Evolutionary conservation across 2,888 invertebrate genomes (phyloP).

Genomic region (Cerastoderma edule): DNA sequence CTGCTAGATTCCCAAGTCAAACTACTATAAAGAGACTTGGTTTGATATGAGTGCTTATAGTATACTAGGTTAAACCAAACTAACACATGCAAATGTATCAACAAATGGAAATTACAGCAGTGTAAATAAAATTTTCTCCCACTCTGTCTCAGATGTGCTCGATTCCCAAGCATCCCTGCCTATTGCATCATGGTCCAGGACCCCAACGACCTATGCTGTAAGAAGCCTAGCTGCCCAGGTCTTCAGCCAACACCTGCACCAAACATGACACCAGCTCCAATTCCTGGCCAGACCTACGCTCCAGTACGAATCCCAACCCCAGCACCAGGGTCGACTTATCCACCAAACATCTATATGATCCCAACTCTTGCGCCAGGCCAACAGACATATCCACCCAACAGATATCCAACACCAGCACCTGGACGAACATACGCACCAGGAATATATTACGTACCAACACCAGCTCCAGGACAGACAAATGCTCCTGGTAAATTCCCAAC

Average conservation of each 20-base stretch:
- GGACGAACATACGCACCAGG: slow-evolving; percentile 17
- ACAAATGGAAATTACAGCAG: too few relatives aligned
- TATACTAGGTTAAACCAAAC: too few relatives aligned
- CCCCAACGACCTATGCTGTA: slow-evolving; percentile 67
- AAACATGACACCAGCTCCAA: slow-evolving; percentile 54
- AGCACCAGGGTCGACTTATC: slow-evolving; percentile 21
- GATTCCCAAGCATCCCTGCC: slow-evolving; percentile 63
- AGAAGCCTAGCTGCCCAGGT: slow-evolving; percentile 59
- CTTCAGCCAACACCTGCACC: slow-evolving; percentile 61
- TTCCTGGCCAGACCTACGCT: slow-evolving; percentile 37
- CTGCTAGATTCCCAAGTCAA: too few relatives aligned
- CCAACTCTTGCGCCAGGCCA: slow-evolving; percentile 39
- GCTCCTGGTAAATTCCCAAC: slow-evolving; percentile 36
- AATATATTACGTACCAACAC: slow-evolving; percentile 16
- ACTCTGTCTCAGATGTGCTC: slow-evolving; percentile 65
- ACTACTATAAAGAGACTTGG: too few relatives aligned
- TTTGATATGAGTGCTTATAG: too few relatives aligned
- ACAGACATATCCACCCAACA: slow-evolving; percentile 2
- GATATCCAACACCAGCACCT: slow-evolving; percentile 29
- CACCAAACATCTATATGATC: slow-evolving; percentile 31
- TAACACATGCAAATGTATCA: too few relatives aligned
- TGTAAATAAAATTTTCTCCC: too few relatives aligned
- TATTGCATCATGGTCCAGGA: slow-evolving; percentile 67
- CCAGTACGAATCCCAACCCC: slow-evolving; percentile 42
- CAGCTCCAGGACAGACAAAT: slow-evolving; percentile 24